Conservation (phyloP, 2,888 invertebrate species). For the Catocala sponsa region DNA sequence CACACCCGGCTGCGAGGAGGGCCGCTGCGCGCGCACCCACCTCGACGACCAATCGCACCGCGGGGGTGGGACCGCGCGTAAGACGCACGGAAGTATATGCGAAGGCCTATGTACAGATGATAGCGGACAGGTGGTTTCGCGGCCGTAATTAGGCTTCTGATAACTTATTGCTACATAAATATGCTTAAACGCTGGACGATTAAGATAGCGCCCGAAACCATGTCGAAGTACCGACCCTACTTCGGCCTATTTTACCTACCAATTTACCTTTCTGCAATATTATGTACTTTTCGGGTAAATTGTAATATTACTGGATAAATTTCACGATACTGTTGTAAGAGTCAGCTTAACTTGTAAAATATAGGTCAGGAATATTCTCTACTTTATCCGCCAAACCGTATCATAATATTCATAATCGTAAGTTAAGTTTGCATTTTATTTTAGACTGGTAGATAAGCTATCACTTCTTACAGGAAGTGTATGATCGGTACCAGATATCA, state of each 20-base stretch:
- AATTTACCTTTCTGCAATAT: slow-evolving; percentile 63
- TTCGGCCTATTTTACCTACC: slow-evolving; percentile 62
- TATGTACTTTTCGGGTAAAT: slow-evolving; percentile 63
- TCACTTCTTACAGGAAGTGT: not conserved
- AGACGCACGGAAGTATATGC: slow-evolving; percentile 88
- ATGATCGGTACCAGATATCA: too few species aligned
- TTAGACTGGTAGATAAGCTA: not conserved
- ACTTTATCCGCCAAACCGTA: slow-evolving; percentile 8
- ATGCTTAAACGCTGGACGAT: slow-evolving; percentile 80
- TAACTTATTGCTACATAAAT: slow-evolving; percentile 86
- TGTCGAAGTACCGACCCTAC: slow-evolving; percentile 62
- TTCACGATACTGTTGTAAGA: slow-evolving; percentile 44
- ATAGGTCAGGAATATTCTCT: slow-evolving; percentile 16
- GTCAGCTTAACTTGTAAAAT: slow-evolving; percentile 38
- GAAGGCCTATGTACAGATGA: slow-evolving; percentile 88
- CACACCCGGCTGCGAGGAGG: slow-evolving; percentile 80
- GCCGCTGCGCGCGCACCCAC: slow-evolving; percentile 83
- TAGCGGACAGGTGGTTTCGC: slow-evolving; percentile 88
- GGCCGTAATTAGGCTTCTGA: slow-evolving; percentile 86
- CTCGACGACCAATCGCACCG: slow-evolving; percentile 75
- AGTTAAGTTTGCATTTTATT: slow-evolving; percentile 10
- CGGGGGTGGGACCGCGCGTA: slow-evolving; percentile 84
- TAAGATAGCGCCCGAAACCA: slow-evolving; percentile 77
- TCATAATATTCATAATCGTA: slow-evolving; percentile 10
- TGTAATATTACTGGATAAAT: slow-evolving; percentile 59